These are phyloP conservation scores for Drosophila watanabei DNA, from an alignment of 1,140 invertebrate genomes.

Conservation along the genomic window DNA sequence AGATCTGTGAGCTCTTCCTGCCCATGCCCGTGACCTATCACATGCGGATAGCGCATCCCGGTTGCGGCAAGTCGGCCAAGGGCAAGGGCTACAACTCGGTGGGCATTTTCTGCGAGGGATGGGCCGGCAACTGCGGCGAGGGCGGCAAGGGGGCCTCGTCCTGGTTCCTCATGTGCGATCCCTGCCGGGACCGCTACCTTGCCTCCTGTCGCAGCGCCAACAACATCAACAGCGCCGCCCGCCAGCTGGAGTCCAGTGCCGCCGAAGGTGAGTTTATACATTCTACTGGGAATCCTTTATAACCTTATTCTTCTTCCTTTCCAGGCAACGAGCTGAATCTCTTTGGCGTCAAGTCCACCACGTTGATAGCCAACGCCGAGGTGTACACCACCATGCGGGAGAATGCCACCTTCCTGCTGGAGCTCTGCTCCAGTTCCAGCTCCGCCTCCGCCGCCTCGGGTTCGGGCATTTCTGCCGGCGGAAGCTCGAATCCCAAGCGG, in stretches of 20 bases:
- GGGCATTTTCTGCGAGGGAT: conserved; percentile 94
- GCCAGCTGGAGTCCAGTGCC: conserved; percentile 38
- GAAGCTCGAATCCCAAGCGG: conserved; percentile 50
- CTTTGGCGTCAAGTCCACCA: conserved; percentile 79
- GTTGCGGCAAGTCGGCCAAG: conserved; percentile 94
- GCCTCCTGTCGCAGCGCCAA: conserved; percentile 86
- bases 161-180: conserved; percentile 97
- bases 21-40: conserved; percentile 94
- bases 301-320: neutral
- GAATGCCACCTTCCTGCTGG: conserved; percentile 97
- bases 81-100: conserved; percentile 95
- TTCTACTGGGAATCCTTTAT: neutral
- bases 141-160: conserved; percentile 92
- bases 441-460: conserved; percentile 11
- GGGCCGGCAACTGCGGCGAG: conserved; percentile 95
- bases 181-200: conserved; percentile 94
- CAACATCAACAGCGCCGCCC: conserved; percentile 69
- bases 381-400: conserved; percentile 90
- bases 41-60: conserved; percentile 95
- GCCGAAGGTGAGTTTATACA: conserved; percentile 31
- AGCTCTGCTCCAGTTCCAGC: conserved; percentile 87
- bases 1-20: conserved; percentile 93
- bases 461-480: neutral
- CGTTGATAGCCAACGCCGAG: conserved; percentile 81
- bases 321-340: conserved; percentile 75